Evolutionary conservation across 2,113 vertebrate genomes (phyloP), one percentile per base, ranked within the genome.

Genomic region (Kryptolebias marmoratus): DNA sequence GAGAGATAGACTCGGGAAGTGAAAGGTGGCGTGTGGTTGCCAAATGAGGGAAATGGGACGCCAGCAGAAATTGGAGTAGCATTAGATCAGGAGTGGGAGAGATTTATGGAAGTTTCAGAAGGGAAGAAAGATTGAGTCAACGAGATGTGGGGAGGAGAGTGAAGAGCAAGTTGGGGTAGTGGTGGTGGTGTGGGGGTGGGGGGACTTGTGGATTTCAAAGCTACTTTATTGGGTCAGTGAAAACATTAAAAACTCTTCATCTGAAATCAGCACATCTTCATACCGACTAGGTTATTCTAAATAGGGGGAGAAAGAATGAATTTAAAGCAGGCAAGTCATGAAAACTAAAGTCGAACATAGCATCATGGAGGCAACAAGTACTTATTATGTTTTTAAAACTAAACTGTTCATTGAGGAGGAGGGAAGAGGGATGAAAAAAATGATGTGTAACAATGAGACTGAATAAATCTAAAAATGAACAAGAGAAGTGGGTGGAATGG

Each of bases 191-290:
- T 8, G 39, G 39, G 75, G 48, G 48, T 39, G 30, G 11, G 22
- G 32, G 48, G 78, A 39, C 80, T 77, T 14, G 11, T 63, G 44
- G 71, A 83, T 81, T 88, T 88, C 77, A 82, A 77, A 89, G 82
- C 63, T 84, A 80, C 66, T 89, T 87, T 82, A 85, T 63, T 82
- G 74, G 82, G 87, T 87, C 83, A 79, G 70, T 79, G 68, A 79
- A 83, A 88, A 73, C 72, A 71, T 73, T 57, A 76, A 86, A 80
- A 81, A 69, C 15, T 69, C 64, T 71, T 86, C 66, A 77, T 75
- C 53, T 77, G 27, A 81, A 89, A 73, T 84, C 79, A 82, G 80
- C 77, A 67, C 77, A 82, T 79, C 76, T 73, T 77, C 63, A 71
- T 47, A 77, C 75, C 68, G 79, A 77, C 47, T 39, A 6, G 74